phyloP scores from a whole-genome alignment of 2,888 invertebrate species.

The Linnaemya vulpina region DNA sequence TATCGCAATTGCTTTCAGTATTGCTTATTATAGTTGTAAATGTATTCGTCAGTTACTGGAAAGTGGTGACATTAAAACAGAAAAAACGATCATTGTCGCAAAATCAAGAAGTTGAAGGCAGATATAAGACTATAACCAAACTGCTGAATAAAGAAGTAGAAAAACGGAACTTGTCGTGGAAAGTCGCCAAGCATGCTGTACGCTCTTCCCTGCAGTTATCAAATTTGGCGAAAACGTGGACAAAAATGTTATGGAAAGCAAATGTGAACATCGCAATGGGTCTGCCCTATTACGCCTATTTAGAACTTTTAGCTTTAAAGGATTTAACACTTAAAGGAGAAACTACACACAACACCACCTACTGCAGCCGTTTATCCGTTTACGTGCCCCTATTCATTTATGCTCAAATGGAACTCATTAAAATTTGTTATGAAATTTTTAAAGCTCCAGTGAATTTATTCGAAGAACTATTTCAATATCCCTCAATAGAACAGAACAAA shows the following conservation, averaged over 20 bases:
- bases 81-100: constrained; percentile 74
- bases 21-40: constrained; percentile 87
- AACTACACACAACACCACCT: constrained; percentile 77
- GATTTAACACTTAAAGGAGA: constrained; percentile 79
- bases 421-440: constrained; percentile 79
- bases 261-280: constrained; percentile 77
- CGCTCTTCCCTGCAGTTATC: constrained; percentile 83
- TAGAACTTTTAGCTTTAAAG: constrained; percentile 77
- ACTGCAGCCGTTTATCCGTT: constrained; percentile 77
- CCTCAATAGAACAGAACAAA: constrained; percentile 79
- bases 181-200: constrained; percentile 82
- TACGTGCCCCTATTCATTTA: constrained; percentile 80
- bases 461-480: constrained; percentile 80
- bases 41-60: constrained; percentile 86
- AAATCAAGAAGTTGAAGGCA: constrained; percentile 71
- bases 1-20: constrained; percentile 84
- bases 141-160: constrained; percentile 82
- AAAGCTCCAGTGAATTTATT: constrained; percentile 81
- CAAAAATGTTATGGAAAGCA: constrained; percentile 80
- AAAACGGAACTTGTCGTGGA: constrained; percentile 80
- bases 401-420: constrained; percentile 79
- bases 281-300: constrained; percentile 78
- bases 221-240: constrained; percentile 79
- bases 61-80: constrained; percentile 75
- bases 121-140: constrained; percentile 72